Evolutionary conservation across 2,113 vertebrate species (phyloP).

Genomic region (Rousettus leschenaultii): DNA sequence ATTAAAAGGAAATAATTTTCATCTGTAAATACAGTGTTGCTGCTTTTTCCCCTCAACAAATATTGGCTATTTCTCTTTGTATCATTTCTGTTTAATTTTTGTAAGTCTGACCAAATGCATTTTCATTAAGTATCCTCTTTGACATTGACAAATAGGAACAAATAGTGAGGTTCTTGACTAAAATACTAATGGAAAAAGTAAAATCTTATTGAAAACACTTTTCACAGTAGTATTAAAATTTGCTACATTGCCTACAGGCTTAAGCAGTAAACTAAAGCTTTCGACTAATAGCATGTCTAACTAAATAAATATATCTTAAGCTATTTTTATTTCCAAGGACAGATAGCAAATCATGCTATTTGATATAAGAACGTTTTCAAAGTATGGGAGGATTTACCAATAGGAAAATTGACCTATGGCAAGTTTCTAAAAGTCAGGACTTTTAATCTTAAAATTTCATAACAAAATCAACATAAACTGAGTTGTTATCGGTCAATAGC

Average conservation of each 20-base stretch:
- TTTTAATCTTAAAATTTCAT: not conserved
- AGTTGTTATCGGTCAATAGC: not conserved
- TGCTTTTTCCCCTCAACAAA: not conserved
- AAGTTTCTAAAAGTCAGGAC: not conserved
- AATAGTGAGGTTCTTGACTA: not conserved
- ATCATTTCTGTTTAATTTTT: not conserved
- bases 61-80: not conserved
- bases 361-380: not conserved
- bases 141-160: not conserved
- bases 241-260: not conserved
- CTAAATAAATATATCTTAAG: slow-evolving; percentile 12
- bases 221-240: not conserved
- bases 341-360: not conserved
- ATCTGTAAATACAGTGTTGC: not conserved
- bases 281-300: not conserved
- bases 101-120: not conserved
- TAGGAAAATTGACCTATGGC: not conserved
- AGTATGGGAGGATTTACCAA: not conserved
- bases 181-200: slow-evolving; percentile 40
- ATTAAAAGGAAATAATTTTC: not conserved
- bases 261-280: not conserved
- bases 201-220: not conserved
- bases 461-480: not conserved
- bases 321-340: not conserved
- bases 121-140: slow-evolving; percentile 41